These are phyloP conservation scores for Eupithecia pulchellata DNA, from an alignment of 2,888 invertebrate genomes.

Conservation along the genomic window DNA sequence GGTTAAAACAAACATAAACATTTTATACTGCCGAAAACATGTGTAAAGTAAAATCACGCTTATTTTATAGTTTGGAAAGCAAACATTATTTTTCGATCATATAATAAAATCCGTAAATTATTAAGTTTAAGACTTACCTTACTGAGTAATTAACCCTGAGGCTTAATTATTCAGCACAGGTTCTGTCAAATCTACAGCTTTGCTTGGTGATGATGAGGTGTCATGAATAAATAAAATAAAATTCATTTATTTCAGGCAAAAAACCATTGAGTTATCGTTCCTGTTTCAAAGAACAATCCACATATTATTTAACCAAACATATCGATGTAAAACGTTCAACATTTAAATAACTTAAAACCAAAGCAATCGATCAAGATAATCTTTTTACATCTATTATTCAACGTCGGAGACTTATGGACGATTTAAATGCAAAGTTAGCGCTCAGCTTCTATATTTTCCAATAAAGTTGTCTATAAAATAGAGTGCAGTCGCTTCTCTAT, in stretches of 20 bases:
- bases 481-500: constrained; percentile 42
- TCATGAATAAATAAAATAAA: too few relatives aligned
- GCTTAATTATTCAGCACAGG: too few relatives aligned
- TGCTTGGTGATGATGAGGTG: background rate
- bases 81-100: too few relatives aligned
- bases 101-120: too few relatives aligned
- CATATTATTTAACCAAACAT: background rate
- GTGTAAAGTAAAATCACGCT: too few relatives aligned
- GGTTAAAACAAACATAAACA: too few relatives aligned
- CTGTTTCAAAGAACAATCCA: background rate
- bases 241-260: too few relatives aligned
- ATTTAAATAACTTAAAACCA: constrained; percentile 26
- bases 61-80: too few relatives aligned
- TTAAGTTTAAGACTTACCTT: too few relatives aligned
- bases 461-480: constrained; percentile 55
- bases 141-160: too few relatives aligned
- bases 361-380: constrained; percentile 47
- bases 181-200: too few relatives aligned
- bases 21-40: too few relatives aligned
- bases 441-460: constrained; percentile 62
- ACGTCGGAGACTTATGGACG: constrained; percentile 53
- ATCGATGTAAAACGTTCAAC: background rate
- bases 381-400: constrained; percentile 44
- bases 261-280: background rate
- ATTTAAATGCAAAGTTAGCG: constrained; percentile 75